Conservation (phyloP, 1,140 invertebrate genomes). For the Phortica variegata region DNA sequence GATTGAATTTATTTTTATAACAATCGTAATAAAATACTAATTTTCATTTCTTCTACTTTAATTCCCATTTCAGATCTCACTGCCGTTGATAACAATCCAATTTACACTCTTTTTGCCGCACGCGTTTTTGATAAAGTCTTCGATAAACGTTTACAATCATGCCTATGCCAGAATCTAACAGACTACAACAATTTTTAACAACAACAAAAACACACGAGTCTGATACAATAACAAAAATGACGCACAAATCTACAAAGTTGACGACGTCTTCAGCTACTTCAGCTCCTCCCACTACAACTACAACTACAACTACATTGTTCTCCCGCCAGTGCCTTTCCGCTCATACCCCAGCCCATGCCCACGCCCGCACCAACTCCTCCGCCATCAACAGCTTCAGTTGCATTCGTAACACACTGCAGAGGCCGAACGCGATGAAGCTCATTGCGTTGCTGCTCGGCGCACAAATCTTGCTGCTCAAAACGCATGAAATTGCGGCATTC, state of each 20-base stretch:
- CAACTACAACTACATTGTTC: slow-evolving; percentile 30
- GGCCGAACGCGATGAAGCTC: too few relatives aligned
- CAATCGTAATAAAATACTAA: slow-evolving; percentile 4
- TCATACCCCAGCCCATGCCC: slow-evolving; percentile 13
- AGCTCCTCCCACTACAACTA: slow-evolving; percentile 1
- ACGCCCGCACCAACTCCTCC: slow-evolving; percentile 10
- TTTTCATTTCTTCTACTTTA: neutral
- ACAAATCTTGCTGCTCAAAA: slow-evolving; percentile 37
- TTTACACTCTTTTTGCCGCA: too few relatives aligned
- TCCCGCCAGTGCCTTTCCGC: slow-evolving; percentile 56
- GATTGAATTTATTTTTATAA: too few relatives aligned
- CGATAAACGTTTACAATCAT: too few relatives aligned
- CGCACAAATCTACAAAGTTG: slow-evolving; percentile 13
- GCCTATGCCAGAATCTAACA: neutral
- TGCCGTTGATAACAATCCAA: slow-evolving; percentile 2
- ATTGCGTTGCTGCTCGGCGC: slow-evolving; percentile 40
- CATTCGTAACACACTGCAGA: too few relatives aligned
- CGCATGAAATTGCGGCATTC: slow-evolving; percentile 35
- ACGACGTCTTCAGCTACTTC: too few relatives aligned
- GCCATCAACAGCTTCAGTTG: slow-evolving; percentile 9
- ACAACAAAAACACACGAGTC: slow-evolving; percentile 12
- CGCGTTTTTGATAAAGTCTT: too few relatives aligned
- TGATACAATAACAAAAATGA: slow-evolving; percentile 19
- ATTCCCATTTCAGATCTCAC: slow-evolving; percentile 34
- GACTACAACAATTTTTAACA: neutral